These are phyloP conservation scores for Notoglanidium macrostoma DNA, from an alignment of 2,797 vertebrate genomes.

Conservation along the genomic window DNA sequence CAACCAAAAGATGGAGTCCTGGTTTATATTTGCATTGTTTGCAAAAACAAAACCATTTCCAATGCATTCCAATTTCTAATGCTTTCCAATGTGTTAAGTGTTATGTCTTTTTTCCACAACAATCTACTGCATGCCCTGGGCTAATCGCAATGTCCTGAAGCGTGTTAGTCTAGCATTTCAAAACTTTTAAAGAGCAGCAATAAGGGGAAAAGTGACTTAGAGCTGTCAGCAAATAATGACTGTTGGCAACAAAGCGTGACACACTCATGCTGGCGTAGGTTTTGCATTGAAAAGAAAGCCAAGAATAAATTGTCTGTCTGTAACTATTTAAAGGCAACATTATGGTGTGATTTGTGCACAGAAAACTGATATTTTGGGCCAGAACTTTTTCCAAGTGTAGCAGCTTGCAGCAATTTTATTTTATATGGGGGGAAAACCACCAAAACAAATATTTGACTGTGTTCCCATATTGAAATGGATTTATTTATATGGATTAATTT, in stretches of 20 bases:
- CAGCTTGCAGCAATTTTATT: slow-evolving; percentile 74
- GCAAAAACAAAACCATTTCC: slow-evolving; percentile 34
- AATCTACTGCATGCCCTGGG: slow-evolving; percentile 36
- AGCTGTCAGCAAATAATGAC: slow-evolving; percentile 71
- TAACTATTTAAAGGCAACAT: slow-evolving; percentile 76
- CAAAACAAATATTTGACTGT: slow-evolving; percentile 72
- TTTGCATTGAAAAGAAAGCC: slow-evolving; percentile 58
- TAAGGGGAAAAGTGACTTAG: slow-evolving; percentile 63
- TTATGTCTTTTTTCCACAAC: slow-evolving; percentile 31
- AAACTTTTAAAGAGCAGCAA: slow-evolving; percentile 58
- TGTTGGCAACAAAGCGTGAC: slow-evolving; percentile 65
- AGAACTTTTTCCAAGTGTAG: slow-evolving; percentile 72
- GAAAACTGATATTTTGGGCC: slow-evolving; percentile 63
- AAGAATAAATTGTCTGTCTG: slow-evolving; percentile 80
- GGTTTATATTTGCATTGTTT: slow-evolving; percentile 29
- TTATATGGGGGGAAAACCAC: slow-evolving; percentile 71
- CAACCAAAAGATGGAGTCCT: background rate
- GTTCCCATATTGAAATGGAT: slow-evolving; percentile 69
- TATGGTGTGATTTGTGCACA: slow-evolving; percentile 73
- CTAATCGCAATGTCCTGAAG: slow-evolving; percentile 44
- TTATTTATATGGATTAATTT: slow-evolving; percentile 63
- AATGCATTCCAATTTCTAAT: slow-evolving; percentile 20
- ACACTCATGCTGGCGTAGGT: slow-evolving; percentile 58
- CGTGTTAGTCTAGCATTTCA: slow-evolving; percentile 54
- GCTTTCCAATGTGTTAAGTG: slow-evolving; percentile 30